phyloP scores from a whole-genome alignment of 2,888 invertebrate genomes.

The Pseudoips prasinana region DNA sequence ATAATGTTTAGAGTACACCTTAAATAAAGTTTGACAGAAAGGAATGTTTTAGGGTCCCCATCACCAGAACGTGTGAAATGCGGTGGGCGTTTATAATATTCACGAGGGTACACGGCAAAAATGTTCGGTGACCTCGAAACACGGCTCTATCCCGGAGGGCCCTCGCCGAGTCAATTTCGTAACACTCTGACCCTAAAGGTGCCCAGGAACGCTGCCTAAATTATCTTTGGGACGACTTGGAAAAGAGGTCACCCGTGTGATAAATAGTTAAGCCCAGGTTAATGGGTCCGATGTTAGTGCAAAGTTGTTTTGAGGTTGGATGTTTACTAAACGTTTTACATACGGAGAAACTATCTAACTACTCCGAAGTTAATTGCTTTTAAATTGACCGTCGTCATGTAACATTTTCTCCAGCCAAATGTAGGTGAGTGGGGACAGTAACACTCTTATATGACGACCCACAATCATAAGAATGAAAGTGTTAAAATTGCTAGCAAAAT shows the following conservation, averaged over 20 bases:
- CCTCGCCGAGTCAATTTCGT: constrained; percentile 55
- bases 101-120: constrained; percentile 54
- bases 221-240: constrained; percentile 62
- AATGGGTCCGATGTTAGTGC: constrained; percentile 48
- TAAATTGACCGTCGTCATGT: constrained; percentile 20
- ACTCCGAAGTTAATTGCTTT: constrained; percentile 22
- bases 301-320: constrained; percentile 35
- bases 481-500: no score
- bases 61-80: constrained; percentile 56
- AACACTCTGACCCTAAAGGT: constrained; percentile 61
- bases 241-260: constrained; percentile 58
- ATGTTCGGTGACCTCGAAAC: constrained; percentile 60
- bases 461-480: no score
- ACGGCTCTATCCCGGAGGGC: constrained; percentile 50
- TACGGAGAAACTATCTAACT: constrained; percentile 16
- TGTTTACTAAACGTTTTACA: constrained; percentile 37
- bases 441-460: no score
- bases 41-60: constrained; percentile 10
- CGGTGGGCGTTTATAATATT: constrained; percentile 58
- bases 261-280: constrained; percentile 61
- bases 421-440: no score
- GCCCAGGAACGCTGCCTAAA: constrained; percentile 52
- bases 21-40: no score
- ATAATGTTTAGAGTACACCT: no score
- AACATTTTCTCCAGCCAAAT: no score